Evolutionary conservation across 2,113 vertebrate species (phyloP), one percentile per base, ranked within the genome.

Genomic region (Corapipo altera): DNA sequence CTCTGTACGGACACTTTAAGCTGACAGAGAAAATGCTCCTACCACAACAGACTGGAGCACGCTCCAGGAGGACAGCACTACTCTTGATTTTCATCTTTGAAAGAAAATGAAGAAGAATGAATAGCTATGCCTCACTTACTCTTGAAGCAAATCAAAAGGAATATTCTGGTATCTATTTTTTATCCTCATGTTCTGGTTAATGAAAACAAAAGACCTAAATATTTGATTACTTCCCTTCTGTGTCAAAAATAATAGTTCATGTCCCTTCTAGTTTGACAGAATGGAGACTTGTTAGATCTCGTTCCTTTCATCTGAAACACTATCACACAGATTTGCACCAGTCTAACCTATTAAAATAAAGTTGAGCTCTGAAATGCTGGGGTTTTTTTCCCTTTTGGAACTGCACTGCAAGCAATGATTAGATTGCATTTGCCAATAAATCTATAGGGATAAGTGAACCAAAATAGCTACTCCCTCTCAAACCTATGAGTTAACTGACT

Each of bases 141-240:
- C 91, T 91, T 91, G 94, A 96, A 97, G 97, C 91, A 94, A 95
- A 93, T 97, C 95, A 91, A 96, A 96, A 77, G 89, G 97, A 96
- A 97, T 96, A 97, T 86, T 94, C 91, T 37, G 54, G 76, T 91
- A 89, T 94, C 95, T 90, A 88, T 94, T 94, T 96, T 96, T 96
- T 85, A 90, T 91, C 91, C 90, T 95, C 94, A 94, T 95, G 97
- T 94, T 95, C 93, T 87, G 62, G 89, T 64, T 98, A 97, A 97
- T 91, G 95, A 97, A 97, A 95, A 97, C 97, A 97, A 97, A 98
- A 97, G 96, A 97, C 96, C 96, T 91, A 90, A 96, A 91, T 97
- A 96, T 97, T 97, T 97, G 95, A 95, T 95, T 97, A 96, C 95
- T 96, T 95, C 77, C 93, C 88, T 88, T 95, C 92, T 93, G 91